A percentile compares a stretch with the other conserved stretches of the same genome.
Conservation (phyloP, 2,888 invertebrate species). For the Lucinisca nassula region DNA sequence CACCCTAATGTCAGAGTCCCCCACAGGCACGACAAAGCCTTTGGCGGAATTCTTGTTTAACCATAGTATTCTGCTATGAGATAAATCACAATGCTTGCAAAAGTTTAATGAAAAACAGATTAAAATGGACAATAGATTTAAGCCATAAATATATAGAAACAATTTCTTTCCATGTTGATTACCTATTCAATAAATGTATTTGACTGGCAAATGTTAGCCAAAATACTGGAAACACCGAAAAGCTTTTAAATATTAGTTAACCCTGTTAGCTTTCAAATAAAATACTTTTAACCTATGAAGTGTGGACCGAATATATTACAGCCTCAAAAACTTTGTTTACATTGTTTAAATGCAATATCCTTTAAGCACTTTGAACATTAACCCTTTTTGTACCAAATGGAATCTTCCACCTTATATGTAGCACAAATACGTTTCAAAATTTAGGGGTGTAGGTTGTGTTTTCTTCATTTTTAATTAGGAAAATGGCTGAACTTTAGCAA, state of each 20-base stretch:
- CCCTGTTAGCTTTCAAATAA: not conserved
- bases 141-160: not conserved
- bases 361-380: not conserved
- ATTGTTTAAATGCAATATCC: not conserved
- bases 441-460: no score
- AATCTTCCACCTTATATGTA: no score
- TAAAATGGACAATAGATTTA: not conserved
- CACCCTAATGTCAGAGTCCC: no score
- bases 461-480: no score
- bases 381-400: no score
- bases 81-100: not conserved
- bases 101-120: not conserved
- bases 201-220: not conserved
- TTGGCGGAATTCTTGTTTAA: no score
- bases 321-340: not conserved
- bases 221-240: not conserved
- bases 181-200: not conserved
- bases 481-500: no score
- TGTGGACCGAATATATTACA: not conserved
- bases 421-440: no score
- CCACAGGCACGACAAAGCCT: no score
- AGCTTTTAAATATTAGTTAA: not conserved
- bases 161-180: not conserved
- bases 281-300: not conserved
- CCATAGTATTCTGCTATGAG: no score